Evolutionary conservation across 2,888 invertebrate species (phyloP).

Genomic region (Drosophila diplacantha): DNA sequence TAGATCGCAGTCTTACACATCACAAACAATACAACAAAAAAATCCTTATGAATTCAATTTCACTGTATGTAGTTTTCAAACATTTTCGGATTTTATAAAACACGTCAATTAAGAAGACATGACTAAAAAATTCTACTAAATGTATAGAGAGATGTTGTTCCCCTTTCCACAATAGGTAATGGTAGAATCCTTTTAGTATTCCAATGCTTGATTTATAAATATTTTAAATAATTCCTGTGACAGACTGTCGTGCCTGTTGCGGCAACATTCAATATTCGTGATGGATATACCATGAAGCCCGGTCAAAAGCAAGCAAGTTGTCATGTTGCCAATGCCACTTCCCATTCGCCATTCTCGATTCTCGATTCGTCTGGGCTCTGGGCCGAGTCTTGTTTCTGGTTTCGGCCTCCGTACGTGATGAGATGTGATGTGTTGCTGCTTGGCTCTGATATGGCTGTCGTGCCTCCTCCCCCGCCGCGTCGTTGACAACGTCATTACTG

Average conservation of each 20-base stretch:
- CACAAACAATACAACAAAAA: too few relatives aligned
- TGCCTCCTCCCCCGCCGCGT: conserved; percentile 32
- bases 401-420: conserved; percentile 17
- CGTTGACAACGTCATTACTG: conserved; percentile 72
- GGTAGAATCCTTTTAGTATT: neutral
- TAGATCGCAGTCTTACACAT: too few relatives aligned
- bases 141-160: neutral
- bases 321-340: conserved; percentile 36
- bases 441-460: conserved; percentile 18
- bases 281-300: conserved; percentile 17
- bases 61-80: too few relatives aligned
- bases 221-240: neutral
- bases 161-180: neutral
- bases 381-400: conserved; percentile 34
- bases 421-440: conserved; percentile 26
- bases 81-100: too few relatives aligned
- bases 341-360: conserved; percentile 12
- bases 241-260: conserved; percentile 6
- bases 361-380: conserved; percentile 9
- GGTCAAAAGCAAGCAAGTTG: conserved; percentile 27
- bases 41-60: too few relatives aligned
- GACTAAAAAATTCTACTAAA: neutral
- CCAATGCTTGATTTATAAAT: neutral
- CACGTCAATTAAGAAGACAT: too few relatives aligned
- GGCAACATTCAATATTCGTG: conserved; percentile 10